These are phyloP conservation scores for Corella eumyota DNA, from an alignment of 23 tunicate species.

Conservation along the genomic window DNA sequence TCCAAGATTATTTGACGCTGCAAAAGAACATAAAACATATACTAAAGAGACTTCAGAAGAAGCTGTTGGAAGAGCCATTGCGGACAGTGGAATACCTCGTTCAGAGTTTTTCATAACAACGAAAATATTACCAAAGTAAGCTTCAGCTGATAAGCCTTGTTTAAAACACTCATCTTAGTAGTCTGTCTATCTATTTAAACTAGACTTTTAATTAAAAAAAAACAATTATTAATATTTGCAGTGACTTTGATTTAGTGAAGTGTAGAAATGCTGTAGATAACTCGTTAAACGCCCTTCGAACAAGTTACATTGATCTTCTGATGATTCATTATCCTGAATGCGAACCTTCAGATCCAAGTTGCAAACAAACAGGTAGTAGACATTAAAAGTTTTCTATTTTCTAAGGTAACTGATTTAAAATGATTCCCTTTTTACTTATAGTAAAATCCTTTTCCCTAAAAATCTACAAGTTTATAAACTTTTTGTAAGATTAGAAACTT, in stretches of 20 bases:
- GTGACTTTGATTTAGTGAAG: constrained; percentile 5
- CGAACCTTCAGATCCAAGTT: constrained; percentile 2
- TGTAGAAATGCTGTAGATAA: constrained; percentile 16
- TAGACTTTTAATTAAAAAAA: no score
- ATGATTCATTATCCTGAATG: constrained; percentile 20
- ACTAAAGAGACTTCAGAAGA: constrained; percentile 11
- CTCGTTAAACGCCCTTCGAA: constrained; percentile 8
- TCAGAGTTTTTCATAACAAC: constrained; percentile 24
- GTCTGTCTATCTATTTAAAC: no score
- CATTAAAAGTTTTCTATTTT: no score
- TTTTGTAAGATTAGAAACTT: no score
- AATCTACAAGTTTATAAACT: no score
- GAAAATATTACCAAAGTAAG: constrained; percentile 27
- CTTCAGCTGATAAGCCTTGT: no score
- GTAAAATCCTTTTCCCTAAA: no score
- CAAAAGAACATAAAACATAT: background rate
- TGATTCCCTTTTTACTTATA: no score
- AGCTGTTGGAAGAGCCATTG: constrained; percentile 19
- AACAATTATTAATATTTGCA: background rate
- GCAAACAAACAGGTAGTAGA: constrained; percentile 8
- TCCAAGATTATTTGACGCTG: background rate
- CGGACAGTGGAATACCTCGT: constrained; percentile 21
- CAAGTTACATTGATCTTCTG: constrained; percentile 18
- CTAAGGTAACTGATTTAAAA: no score
- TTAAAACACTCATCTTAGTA: no score